Base-by-base conservation (phyloP, 2,797 vertebrate genomes). In the Ceryle rudis region DNA sequence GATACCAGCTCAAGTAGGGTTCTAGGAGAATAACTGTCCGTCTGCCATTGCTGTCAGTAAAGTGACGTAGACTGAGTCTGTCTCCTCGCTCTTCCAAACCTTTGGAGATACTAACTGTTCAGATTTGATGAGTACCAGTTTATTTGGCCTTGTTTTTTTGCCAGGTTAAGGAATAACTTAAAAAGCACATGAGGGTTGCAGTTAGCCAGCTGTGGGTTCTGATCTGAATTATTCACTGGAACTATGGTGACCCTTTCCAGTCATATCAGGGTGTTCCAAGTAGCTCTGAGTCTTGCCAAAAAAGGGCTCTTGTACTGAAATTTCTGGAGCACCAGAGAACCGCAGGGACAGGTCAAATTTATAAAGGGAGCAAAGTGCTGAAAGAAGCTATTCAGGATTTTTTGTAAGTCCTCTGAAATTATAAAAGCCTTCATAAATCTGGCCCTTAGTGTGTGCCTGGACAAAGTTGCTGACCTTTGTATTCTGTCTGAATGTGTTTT, bases 331-430 rank as follows among this genome's bases (percentile, higher is more conserved):
- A 81, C 41, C 55, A 94, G 84, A 93, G 72, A 93, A 78, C 39
- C 22, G 7, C 22, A 14, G 35, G 49, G n/a, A 73, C 4, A 4
- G 55, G 51, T 84, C 74, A 90, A 28, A 61, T 79, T 75, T 86
- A 62, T 79, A 86, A 90, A 66, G 70, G 47, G 41, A 77, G 62
- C 67, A 39, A 89, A 86, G 46, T 33, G 44, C 77, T 94, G 94
- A 97, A 91, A 93, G 93, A 92, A 93, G 60, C 80, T 73, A 91
- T 95, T 94, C 78, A 93, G 71, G 77, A 23, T 3, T 90, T 88
- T 81, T 89, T 86, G 4, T 51, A 73, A 66, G 51, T 77, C 33
- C 51, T 77, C 52, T 57, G 89, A 80, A 93, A 89, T 90, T 73
- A 42, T 90, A 92, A 86, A 92, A 85, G 44, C 71, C 57, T 77